Base-by-base conservation (phyloP, 2,888 invertebrate species). In the Diploptera punctata region DNA sequence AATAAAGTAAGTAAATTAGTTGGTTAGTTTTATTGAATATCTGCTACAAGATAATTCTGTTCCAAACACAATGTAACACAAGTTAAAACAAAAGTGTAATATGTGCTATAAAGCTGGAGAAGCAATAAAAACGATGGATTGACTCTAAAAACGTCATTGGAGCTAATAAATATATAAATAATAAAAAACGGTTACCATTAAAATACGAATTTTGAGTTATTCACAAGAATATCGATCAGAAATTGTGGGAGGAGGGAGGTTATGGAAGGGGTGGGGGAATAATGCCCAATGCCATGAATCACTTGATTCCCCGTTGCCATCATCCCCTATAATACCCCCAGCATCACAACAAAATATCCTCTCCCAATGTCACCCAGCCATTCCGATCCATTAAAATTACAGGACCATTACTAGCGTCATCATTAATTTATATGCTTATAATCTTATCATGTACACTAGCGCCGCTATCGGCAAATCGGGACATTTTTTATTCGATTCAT, bases 151-250 rank as follows among this genome's bases (percentile, higher is more conserved):
- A n/a, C n/a, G n/a, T n/a, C n/a, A n/a, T n/a, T n/a, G n/a, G n/a
- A n/a, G n/a, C n/a, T n/a, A n/a, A n/a, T n/a, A n/a, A n/a, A n/a
- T n/a, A n/a, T n/a, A n/a, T n/a, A n/a, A n/a, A n/a, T n/a, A n/a
- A 21, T 24, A 52, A 19, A 49, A 19, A 18, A 52, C n/a, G 13
- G 52, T 52, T 9, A 10, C 10, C 52, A 52, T 52, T 5, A 21
- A 52, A n/a, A n/a, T n/a, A n/a, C 29, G 24, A 57, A 7, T 57
- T 26, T 29, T 29, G 57, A 57, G 31, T 57, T 57, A 57, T 57
- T 57, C 57, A 57, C 7, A 57, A 31, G 29, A 29, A 21, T 57
- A 57, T 57, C 21, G 57, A 57, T 57, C 29, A 24, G 26, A 16
- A 29, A n/a, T 26, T 18, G 24, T 26, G 24, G n/a, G n/a, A n/a